Percentiles rank a stretch among this genome's conserved stretches.
Evolutionary conservation across 1,140 invertebrate species (phyloP).

Genomic region (Leptonema lineaticorne): DNA sequence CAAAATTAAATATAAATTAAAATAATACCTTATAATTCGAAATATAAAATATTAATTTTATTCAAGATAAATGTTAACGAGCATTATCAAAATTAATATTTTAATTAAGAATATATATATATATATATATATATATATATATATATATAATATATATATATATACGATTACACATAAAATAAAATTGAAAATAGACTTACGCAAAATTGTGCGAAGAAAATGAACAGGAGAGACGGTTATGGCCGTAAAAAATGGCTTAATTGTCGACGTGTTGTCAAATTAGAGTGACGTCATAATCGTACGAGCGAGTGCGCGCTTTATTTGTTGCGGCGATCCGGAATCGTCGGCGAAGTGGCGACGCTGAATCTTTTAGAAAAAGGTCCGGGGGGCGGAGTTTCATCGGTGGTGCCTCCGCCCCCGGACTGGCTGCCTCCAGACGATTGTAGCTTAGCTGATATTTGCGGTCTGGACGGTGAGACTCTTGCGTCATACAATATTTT

Average conservation of each 20-base stretch:
- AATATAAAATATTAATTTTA: no score
- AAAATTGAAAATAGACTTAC: background rate
- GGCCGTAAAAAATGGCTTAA: background rate
- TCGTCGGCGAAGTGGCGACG: background rate
- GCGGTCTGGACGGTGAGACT: background rate
- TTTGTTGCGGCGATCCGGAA: background rate
- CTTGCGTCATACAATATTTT: background rate
- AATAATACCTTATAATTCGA: no score
- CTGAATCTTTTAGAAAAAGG: background rate
- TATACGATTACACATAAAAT: no score
- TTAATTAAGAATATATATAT: no score
- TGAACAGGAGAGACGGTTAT: background rate
- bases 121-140: no score
- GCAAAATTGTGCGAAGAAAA: background rate
- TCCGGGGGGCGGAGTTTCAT: background rate
- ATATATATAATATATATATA: no score
- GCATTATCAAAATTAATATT: no score
- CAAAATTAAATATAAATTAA: no score
- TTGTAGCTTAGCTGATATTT: background rate
- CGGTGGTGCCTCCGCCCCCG: background rate
- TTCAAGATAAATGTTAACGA: no score
- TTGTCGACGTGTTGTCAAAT: background rate
- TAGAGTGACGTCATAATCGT: conserved; percentile 49
- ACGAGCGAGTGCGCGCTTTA: conserved; percentile 40
- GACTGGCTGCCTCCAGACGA: conserved; percentile 2